Base-by-base conservation (phyloP, 2,888 invertebrate species). In the Tuberolachnus salignus region DNA sequence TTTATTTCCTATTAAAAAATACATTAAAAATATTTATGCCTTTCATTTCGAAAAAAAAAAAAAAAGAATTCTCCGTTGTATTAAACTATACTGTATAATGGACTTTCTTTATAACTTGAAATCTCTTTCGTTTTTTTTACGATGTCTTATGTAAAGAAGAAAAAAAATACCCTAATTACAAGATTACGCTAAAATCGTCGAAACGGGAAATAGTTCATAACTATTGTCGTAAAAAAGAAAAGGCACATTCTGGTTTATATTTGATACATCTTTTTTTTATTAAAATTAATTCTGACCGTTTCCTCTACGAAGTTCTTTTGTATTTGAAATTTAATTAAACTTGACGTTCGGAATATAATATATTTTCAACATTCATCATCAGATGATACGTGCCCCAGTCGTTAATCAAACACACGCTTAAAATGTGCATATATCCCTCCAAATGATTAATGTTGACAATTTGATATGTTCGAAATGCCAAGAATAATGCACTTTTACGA, bases 371-470 rank as follows among this genome's bases (percentile, higher is more conserved):
- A 78, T 78, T 78, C 49, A 78, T 78, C 67, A 69, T 78, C 49
- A n/a, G 21, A 49, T 67, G 44, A 21, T 14, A 64, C 8, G 21
- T 44, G 16, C 57, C 51, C 19, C 16, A 42, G 69, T 78, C 78
- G 59, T 78, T 78, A 57, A 78, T 78, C 78, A 78, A 78, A 78
- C 78, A 69, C 66, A 78, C 78, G 78, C 42, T 78, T 67, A 57
- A 66, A 57, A 78, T 42, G 51, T 69, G 69, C 57, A 34, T 49
- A 42, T 46, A 69, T 61, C 61, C 49, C 34, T 49, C 11, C 49
- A 46, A 59, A 78, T 78, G 78, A 78, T 78, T 78, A 78, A 78
- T 78, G 78, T 69, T 59, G 57, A 42, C 78, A 69, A 69, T 78
- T 78, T 67, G 34, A 69, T 69, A 69, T 49, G 46, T 59, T 61